Evolutionary conservation across 2,888 invertebrate species (phyloP).

Genomic region (Aphelenchoides bicaudatus): DNA sequence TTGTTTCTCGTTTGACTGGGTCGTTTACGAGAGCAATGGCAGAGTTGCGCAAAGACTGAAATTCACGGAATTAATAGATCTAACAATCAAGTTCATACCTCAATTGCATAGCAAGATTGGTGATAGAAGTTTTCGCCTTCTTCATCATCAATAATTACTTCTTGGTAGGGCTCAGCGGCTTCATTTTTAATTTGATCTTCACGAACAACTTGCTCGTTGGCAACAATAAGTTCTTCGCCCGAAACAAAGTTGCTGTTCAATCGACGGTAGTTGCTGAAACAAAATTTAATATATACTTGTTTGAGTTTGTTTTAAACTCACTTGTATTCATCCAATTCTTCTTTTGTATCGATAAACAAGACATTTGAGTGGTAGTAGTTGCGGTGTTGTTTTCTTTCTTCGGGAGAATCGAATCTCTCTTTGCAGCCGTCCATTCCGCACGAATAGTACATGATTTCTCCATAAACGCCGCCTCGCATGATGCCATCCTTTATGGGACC

Average conservation of each 20-base stretch:
- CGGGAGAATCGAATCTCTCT: slow-evolving; percentile 11
- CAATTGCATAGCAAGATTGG: too few species aligned
- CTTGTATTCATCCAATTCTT: slow-evolving; percentile 26
- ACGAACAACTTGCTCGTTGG: slow-evolving; percentile 19
- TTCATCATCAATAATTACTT: too few species aligned
- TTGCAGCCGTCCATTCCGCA: slow-evolving; percentile 25
- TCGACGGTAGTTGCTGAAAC: neutral
- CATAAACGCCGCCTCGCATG: slow-evolving; percentile 10
- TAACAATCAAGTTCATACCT: too few species aligned
- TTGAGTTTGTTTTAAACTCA: slow-evolving; percentile 22
- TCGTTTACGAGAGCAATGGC: too few species aligned
- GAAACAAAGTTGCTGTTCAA: slow-evolving; percentile 16
- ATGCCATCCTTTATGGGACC: slow-evolving; percentile 11
- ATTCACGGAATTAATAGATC: too few species aligned
- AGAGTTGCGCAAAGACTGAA: too few species aligned
- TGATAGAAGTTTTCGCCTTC: too few species aligned
- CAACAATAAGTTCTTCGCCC: slow-evolving; percentile 17
- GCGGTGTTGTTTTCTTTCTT: slow-evolving; percentile 22
- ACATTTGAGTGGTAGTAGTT: slow-evolving; percentile 19
- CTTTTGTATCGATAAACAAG: slow-evolving; percentile 23
- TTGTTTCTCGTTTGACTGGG: too few species aligned
- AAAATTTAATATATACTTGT: slow-evolving; percentile 1
- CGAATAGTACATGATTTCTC: slow-evolving; percentile 4
- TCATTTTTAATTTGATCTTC: too few species aligned
- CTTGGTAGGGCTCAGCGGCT: too few species aligned